Percentiles rank a stretch among this genome's conserved stretches.
Evolutionary conservation across 2,113 vertebrate genomes (phyloP).

Genomic region (Phyllostomus discolor): DNA sequence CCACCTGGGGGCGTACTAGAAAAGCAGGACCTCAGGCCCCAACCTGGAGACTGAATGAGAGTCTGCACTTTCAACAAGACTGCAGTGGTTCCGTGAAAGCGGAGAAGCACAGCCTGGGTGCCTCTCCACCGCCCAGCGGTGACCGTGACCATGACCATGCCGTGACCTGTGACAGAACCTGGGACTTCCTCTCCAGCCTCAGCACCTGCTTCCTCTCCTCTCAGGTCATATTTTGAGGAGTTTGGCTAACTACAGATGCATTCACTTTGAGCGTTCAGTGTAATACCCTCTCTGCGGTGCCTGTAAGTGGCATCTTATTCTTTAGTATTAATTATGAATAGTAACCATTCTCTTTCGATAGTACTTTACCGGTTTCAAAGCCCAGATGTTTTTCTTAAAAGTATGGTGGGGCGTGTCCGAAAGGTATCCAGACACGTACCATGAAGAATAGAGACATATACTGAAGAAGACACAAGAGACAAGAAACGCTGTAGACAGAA

Average conservation of each 20-base stretch:
- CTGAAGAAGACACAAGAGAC: no score
- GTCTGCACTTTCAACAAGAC: background rate
- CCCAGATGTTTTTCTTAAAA: background rate
- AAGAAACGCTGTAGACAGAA: no score
- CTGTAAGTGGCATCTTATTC: background rate
- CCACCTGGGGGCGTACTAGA: background rate
- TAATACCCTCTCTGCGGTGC: background rate
- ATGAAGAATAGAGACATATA: no score
- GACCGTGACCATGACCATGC: background rate
- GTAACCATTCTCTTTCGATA: background rate
- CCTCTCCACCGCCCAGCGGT: no score
- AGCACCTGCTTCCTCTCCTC: background rate
- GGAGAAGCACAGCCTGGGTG: background rate
- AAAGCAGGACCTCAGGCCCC: background rate
- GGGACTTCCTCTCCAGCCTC: no score
- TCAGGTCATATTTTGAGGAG: background rate
- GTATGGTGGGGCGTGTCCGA: background rate
- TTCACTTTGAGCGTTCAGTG: background rate
- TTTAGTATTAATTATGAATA: background rate
- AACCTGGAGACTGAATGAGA: background rate
- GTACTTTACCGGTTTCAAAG: background rate
- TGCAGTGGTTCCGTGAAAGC: accelerated
- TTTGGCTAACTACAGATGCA: background rate
- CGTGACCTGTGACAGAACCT: accelerated
- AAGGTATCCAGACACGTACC: no score